These are phyloP conservation scores for Himantopus leucocephalus DNA, from an alignment of 2,113 vertebrate genomes.

Conservation along the genomic window DNA sequence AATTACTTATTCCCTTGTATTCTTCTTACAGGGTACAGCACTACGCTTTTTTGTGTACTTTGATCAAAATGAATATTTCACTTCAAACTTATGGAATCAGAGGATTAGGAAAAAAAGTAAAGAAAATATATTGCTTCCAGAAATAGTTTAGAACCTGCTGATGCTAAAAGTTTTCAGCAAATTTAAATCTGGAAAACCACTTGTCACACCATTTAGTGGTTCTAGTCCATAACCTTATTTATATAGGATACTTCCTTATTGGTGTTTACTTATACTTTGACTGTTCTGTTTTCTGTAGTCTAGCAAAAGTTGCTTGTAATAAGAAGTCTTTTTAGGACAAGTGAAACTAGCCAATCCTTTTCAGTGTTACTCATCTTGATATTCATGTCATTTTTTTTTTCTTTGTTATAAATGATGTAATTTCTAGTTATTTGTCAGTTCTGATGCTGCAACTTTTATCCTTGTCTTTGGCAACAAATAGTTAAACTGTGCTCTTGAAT, in stretches of 20 bases:
- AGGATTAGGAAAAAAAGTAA: background rate
- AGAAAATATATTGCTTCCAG: background rate
- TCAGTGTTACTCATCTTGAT: background rate
- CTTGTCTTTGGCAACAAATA: background rate
- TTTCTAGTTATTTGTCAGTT: background rate
- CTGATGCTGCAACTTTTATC: background rate
- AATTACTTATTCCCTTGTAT: background rate
- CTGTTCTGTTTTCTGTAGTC: background rate
- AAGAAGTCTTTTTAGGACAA: background rate
- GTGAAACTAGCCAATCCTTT: background rate
- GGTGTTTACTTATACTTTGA: background rate
- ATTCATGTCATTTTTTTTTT: background rate
- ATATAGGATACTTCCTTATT: background rate
- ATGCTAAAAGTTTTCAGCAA: background rate
- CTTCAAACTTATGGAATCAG: background rate
- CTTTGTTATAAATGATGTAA: background rate
- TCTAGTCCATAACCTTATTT: background rate
- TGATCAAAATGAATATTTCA: background rate
- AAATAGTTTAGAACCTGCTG: background rate
- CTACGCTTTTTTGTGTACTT: background rate
- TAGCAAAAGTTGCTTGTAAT: background rate
- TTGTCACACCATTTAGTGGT: background rate
- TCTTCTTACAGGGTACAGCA: background rate
- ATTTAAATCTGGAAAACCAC: background rate
- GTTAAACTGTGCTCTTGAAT: background rate